These are phyloP conservation scores for Octonoba sinensis DNA, from an alignment of 2,888 invertebrate species.

Conservation along the genomic window DNA sequence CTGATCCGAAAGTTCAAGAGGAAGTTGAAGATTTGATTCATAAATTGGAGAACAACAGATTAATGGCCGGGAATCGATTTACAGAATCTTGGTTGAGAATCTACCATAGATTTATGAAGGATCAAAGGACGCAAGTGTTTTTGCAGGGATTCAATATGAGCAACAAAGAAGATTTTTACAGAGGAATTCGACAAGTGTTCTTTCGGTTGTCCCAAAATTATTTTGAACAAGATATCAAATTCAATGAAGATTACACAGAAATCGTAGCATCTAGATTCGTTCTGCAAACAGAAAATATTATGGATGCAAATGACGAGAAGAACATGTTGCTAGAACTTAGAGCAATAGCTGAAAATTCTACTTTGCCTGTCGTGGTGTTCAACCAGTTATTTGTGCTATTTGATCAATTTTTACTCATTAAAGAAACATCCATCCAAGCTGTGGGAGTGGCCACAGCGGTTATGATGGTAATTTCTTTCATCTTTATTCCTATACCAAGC, in stretches of 20 bases:
- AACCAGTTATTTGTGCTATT: conserved; percentile 97
- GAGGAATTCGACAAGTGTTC: conserved; percentile 80
- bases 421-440: conserved; percentile 88
- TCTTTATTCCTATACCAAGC: conserved; percentile 91
- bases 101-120: conserved; percentile 83
- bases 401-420: conserved; percentile 90
- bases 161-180: conserved; percentile 81
- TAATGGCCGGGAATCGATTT: conserved; percentile 79
- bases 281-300: conserved; percentile 89
- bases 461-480: conserved; percentile 94
- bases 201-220: conserved; percentile 69
- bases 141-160: conserved; percentile 80
- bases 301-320: conserved; percentile 90
- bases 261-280: conserved; percentile 88
- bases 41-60: conserved; percentile 83
- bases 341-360: conserved; percentile 81
- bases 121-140: conserved; percentile 76
- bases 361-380: conserved; percentile 89
- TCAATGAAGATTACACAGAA: conserved; percentile 81
- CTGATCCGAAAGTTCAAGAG: conserved; percentile 81
- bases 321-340: conserved; percentile 88
- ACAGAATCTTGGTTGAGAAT: conserved; percentile 91
- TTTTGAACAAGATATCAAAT: conserved; percentile 86
- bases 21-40: conserved; percentile 84
- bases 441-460: conserved; percentile 89